These are phyloP conservation scores for Meiosimyza decipiens DNA, from an alignment of 2,888 invertebrate genomes.

Conservation along the genomic window DNA sequence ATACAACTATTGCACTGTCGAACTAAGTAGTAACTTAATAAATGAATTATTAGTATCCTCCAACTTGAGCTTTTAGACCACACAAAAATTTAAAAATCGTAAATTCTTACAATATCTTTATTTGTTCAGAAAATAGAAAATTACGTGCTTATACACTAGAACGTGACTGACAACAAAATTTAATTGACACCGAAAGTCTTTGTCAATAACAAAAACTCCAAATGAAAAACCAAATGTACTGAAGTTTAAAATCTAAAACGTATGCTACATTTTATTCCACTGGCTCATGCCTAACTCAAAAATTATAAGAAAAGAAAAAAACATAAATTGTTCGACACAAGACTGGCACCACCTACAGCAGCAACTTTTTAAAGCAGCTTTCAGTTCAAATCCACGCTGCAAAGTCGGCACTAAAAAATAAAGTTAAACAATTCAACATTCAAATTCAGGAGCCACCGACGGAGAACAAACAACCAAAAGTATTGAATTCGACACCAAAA, in stretches of 20 bases:
- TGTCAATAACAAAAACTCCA: too few species aligned
- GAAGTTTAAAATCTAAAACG: not conserved
- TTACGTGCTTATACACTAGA: too few species aligned
- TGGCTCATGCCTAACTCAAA: not conserved
- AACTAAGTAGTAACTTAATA: too few species aligned
- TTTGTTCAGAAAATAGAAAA: too few species aligned
- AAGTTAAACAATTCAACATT: conserved; percentile 7
- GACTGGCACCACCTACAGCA: not conserved
- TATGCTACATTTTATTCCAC: conserved; percentile 3
- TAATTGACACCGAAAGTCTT: too few species aligned
- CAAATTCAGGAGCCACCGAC: not conserved
- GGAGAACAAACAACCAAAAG: conserved; percentile 1
- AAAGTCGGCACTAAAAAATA: conserved; percentile 4
- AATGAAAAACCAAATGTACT: too few species aligned
- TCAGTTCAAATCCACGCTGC: conserved; percentile 4
- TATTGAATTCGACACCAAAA: conserved; percentile 21
- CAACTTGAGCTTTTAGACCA: too few species aligned
- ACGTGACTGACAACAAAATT: too few species aligned
- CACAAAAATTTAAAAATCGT: too few species aligned
- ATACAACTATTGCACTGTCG: too few species aligned
- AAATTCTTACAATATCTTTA: too few species aligned
- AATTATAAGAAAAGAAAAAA: not conserved
- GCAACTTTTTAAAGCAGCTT: not conserved
- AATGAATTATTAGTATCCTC: too few species aligned
- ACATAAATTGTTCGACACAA: not conserved